A percentile compares a stretch with the other conserved stretches of the same genome.
Conservation (phyloP, 2,113 vertebrate species). For the Callionymus lyra region DNA sequence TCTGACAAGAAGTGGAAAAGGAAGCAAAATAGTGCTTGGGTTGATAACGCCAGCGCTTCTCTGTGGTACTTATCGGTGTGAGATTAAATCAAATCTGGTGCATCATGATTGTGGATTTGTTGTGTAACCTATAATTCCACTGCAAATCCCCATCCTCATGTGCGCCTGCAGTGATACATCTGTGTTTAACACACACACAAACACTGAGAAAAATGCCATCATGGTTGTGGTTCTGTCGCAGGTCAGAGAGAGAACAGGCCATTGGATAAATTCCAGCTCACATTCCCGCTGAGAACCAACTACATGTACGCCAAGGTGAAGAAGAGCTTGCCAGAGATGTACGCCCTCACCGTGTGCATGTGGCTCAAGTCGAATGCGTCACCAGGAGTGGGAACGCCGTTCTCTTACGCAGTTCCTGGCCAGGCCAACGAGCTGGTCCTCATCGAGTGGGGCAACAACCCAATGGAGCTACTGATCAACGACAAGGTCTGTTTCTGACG, state of each 20-base stretch:
- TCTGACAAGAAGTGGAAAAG: too few species aligned
- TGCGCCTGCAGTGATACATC: neutral
- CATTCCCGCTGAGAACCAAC: slow-evolving; percentile 90
- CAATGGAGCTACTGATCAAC: slow-evolving; percentile 96
- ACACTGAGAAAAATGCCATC: neutral
- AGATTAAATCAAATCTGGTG: slow-evolving; percentile 46
- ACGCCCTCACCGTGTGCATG: slow-evolving; percentile 92
- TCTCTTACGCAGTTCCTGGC: slow-evolving; percentile 90
- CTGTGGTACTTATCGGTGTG: slow-evolving; percentile 20
- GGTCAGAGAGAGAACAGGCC: slow-evolving; percentile 91
- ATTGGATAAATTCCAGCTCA: slow-evolving; percentile 91
- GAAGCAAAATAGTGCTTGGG: neutral
- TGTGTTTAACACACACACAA: neutral
- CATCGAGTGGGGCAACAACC: slow-evolving; percentile 96
- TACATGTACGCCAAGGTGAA: slow-evolving; percentile 99
- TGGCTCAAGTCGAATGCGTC: slow-evolving; percentile 94
- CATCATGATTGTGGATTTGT: slow-evolving; percentile 39
- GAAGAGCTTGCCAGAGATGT: slow-evolving; percentile 95
- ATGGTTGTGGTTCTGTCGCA: slow-evolving; percentile 26
- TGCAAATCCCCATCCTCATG: slow-evolving; percentile 23
- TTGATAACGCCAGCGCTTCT: slow-evolving; percentile 6
- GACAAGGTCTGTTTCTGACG: slow-evolving; percentile 83
- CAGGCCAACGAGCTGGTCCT: slow-evolving; percentile 96
- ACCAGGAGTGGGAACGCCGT: slow-evolving; percentile 91
- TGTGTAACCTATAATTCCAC: slow-evolving; percentile 48